Conservation (phyloP, 92 coral and sea anemone species). For the Zoanthus sociatus region DNA sequence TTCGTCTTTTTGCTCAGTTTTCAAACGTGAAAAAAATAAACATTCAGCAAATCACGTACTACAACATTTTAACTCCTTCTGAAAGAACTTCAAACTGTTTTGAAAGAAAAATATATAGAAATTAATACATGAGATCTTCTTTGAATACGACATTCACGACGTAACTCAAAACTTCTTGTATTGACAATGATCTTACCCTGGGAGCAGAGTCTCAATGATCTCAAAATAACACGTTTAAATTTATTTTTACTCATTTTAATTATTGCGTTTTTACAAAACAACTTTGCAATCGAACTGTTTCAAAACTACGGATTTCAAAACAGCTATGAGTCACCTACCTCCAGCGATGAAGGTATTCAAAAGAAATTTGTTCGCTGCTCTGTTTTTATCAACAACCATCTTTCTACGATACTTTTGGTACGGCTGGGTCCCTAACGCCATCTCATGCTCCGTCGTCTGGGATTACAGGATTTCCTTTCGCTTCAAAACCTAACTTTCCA, state of each 20-base stretch:
- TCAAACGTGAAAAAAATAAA: not conserved
- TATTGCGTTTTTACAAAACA: not conserved
- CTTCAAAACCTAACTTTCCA: not conserved
- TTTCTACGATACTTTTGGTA: constrained; percentile 28
- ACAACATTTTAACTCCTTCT: not conserved
- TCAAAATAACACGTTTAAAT: not conserved
- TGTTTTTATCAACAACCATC: constrained; percentile 30
- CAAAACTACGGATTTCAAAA: not conserved
- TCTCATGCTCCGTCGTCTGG: constrained; percentile 17
- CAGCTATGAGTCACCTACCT: constrained; percentile 33
- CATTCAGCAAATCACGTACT: not conserved
- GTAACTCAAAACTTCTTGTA: not conserved
- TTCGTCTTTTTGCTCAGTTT: not conserved
- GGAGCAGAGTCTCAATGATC: not conserved
- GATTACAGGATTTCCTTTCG: not conserved
- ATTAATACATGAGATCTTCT: not conserved
- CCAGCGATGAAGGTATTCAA: constrained; percentile 46
- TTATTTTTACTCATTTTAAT: not conserved
- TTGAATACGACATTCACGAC: not conserved
- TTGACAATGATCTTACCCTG: not conserved
- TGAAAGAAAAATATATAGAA: not conserved
- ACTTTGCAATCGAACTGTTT: not conserved
- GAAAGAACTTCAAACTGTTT: not conserved
- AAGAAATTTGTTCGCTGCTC: constrained; percentile 32
- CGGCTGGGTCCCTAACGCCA: constrained; percentile 38